Evolutionary conservation across 2,888 invertebrate genomes (phyloP).

Genomic region (Neoascia interrupta): DNA sequence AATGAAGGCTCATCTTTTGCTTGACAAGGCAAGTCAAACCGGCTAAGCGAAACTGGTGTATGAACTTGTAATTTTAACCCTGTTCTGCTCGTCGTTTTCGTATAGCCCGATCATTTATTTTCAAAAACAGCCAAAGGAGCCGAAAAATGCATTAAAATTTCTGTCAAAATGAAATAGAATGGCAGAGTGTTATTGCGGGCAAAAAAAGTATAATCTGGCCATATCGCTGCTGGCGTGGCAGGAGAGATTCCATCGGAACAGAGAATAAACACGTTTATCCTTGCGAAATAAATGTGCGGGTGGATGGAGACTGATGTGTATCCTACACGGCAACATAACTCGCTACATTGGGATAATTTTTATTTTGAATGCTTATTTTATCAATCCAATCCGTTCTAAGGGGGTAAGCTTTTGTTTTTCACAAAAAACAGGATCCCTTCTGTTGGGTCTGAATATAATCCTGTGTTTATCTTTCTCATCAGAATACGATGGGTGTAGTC

Average conservation of each 20-base stretch:
- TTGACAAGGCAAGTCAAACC: too few species aligned
- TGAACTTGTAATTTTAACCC: too few species aligned
- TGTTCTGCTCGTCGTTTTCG: too few species aligned
- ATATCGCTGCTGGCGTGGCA: not conserved
- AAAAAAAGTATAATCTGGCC: slow-evolving; percentile 18
- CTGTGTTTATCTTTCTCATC: too few species aligned
- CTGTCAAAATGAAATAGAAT: slow-evolving; percentile 25
- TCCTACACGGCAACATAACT: slow-evolving; percentile 5
- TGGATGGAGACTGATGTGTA: slow-evolving; percentile 21
- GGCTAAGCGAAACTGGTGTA: too few species aligned
- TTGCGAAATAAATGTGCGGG: slow-evolving; percentile 23
- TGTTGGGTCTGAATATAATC: too few species aligned
- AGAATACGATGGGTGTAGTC: too few species aligned
- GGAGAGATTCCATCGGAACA: slow-evolving; percentile 4
- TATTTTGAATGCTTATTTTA: slow-evolving; percentile 41
- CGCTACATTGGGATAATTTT: slow-evolving; percentile 13
- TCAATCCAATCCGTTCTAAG: too few species aligned
- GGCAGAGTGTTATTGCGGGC: slow-evolving; percentile 8
- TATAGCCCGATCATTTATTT: not conserved
- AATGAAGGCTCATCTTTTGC: too few species aligned
- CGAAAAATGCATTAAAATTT: slow-evolving; percentile 28
- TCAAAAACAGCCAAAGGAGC: slow-evolving; percentile 13
- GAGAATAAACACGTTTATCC: slow-evolving; percentile 11
- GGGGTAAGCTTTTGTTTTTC: too few species aligned
- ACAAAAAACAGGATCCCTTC: too few species aligned